Base-by-base conservation (phyloP, 1,140 invertebrate genomes). In the Popillia japonica region DNA sequence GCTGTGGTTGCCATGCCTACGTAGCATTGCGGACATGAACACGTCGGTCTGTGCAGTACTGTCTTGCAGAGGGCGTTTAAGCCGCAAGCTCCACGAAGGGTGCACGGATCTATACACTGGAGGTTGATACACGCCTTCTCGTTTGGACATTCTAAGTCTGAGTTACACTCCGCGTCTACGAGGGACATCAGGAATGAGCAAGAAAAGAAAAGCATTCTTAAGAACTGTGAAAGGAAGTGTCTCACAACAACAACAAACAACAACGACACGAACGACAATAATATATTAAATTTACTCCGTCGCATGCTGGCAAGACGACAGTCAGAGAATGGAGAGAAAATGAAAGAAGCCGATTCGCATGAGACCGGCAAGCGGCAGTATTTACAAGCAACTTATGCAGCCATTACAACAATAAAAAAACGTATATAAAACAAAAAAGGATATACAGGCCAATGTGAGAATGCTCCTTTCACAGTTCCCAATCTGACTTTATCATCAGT, bases 51-150 rank as follows among this genome's bases (percentile, higher is more conserved):
- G 87, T 97, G 96, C 83, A 94, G 88, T 73, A 96, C 91, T 59
- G 95, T 93, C 81, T 91, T 91, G 86, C 96, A 98, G 42, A 96
- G 89, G 61, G 96, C 96, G 88, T 97, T 96, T 81, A 93, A 90
- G 79, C 96, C 96, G 87, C 96, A 98, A 78, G 94, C 94, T 81
- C 93, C 95, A 81, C 94, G 92, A 82, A 96, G 89, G 82, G 91
- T 93, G 89, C 96, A 98, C 80, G 95, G 96, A 88, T 97, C 95
- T 87, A 95, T 90, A 87, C 96, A 98, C 87, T 93, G 90, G 85
- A 91, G 90, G 88, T 94, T 93, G 87, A 96, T 92, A 90, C 96
- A 98, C 85, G 95, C 94, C 89, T 95, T 95, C 88, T 96, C 95
- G 88, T 93, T 93, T 79, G 95, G 92, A 89, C 96, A 98, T 88